Evolutionary conservation across 2,797 vertebrate species (phyloP), one percentile per base, ranked within the genome.

Genomic region (Ibycter americanus): DNA sequence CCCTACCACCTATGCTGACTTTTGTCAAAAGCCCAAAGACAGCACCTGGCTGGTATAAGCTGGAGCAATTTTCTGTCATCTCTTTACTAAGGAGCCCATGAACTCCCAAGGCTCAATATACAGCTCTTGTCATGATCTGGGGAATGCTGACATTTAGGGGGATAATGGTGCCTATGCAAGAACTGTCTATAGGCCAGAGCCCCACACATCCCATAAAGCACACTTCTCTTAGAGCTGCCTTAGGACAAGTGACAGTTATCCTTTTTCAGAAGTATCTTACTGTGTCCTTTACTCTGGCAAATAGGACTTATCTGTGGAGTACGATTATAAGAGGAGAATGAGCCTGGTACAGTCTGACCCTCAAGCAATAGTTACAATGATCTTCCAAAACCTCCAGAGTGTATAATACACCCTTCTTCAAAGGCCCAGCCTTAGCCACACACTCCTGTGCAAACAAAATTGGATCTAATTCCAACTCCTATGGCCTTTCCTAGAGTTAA

Each of bases 371-470:
- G 72, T 81, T 94, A 81, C 1, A 13, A 66, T 62, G 68, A 81
- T 97, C 91, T 95, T 82, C 92, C 72, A 49, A 95, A 96, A 61
- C 68, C 79, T 91, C 72, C 54, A 31, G 67, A 73, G 65, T 91
- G 54, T 67, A 58, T 55, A 87, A 89, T 36, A 79, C 42, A 72
- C 63, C 61, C 61, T 86, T 93, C 59, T 79, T 65, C 92, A 93
- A 95, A 93, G 79, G 87, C 90, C 72, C 92, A 92, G 89, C 93
- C 95, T 85, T 95, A 87, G 93, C 92, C 96, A 96, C 96, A 95
- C 79, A 66, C 89, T 79, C 92, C 58, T 95, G 68, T 91, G 91
- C 90, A 96, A 97, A 96, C 92, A 96, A 79, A 83, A 95, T 26
- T 73, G 68, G 46, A 93, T 87, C 90, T 94, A 58, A 90, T 93